Base-by-base conservation (phyloP, 2,888 invertebrate species). In the Bimastos eiseni region DNA sequence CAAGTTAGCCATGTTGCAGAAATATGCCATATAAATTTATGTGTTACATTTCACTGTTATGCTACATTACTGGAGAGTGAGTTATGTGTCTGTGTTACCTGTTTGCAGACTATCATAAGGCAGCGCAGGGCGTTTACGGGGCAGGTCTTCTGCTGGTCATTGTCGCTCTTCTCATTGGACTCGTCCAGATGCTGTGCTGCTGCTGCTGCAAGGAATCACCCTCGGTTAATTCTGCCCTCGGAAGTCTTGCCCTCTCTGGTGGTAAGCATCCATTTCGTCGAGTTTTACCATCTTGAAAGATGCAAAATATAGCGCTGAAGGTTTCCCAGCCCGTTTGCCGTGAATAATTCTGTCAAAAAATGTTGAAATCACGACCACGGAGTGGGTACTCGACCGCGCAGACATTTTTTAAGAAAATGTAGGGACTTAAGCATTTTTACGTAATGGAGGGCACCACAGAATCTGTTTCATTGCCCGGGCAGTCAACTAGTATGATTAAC, bases 21-120 rank as follows among this genome's bases (percentile, higher is more conserved):
- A 21, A 30, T n/a, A 8, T 88, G 88, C 38, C 30, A 88, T 24
- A 8, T 8, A 37, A n/a, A 34, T 38, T 34, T 33, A 24, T 86
- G 37, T 86, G 33, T 24, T 70, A 70, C n/a, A n/a, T 70, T 70
- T n/a, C 30, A 6, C 8, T 70, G 70, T 70, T 8, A n/a, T n/a
- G 49, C 34, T 88, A 88, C 88, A 24, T 88, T 37, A 88, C 36
- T 34, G 37, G 41, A 41, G 33, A 6, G 24, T 89, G 33, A 34
- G 19, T 89, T 37, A 89, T 1, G 13, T 89, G 37, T 89, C 8
- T 37, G 0, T 89, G 15, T 41, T n/a, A n/a, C n/a, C n/a, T n/a
- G n/a, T n/a, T n/a, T 41, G 36, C 88, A 91, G 91, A 90, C 30
- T 91, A 89, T 89, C 83, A 91, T 21, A 91, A 91, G 89, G 91